phyloP scores from a whole-genome alignment of 2,888 invertebrate genomes.

The Nomada lathburiana region DNA sequence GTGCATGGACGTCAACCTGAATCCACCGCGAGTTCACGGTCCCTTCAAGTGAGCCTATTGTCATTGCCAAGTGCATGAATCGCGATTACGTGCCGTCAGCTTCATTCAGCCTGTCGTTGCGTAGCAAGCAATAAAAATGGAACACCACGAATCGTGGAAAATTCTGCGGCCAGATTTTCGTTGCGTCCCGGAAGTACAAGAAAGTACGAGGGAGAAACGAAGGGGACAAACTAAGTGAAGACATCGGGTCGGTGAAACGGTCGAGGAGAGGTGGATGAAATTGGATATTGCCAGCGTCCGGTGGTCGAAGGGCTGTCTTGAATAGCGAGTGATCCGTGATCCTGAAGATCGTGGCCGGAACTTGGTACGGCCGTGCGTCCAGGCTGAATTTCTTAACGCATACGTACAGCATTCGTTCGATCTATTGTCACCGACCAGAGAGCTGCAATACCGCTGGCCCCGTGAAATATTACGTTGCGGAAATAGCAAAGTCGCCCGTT shows the following conservation, averaged over 20 bases:
- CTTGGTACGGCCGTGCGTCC: neutral
- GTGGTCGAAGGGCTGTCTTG: slow-evolving; percentile 6
- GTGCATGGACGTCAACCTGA: slow-evolving; percentile 28
- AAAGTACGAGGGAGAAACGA: neutral
- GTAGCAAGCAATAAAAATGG: slow-evolving; percentile 35
- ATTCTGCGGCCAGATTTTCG: slow-evolving; percentile 1
- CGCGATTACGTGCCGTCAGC: too few relatives aligned
- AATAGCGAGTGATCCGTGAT: slow-evolving; percentile 43
- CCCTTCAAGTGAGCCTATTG: slow-evolving; percentile 23
- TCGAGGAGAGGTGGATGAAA: neutral
- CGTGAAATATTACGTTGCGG: slow-evolving; percentile 28
- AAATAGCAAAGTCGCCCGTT: neutral
- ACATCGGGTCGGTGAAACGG: neutral
- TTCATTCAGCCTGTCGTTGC: neutral
- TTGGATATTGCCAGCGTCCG: slow-evolving; percentile 26
- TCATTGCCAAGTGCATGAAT: neutral
- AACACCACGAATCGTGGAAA: slow-evolving; percentile 16
- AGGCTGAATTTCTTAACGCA: slow-evolving; percentile 22
- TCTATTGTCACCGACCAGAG: slow-evolving; percentile 25
- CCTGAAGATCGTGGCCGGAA: slow-evolving; percentile 13
- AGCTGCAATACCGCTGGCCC: slow-evolving; percentile 5
- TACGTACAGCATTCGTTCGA: slow-evolving; percentile 10
- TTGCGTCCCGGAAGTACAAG: neutral
- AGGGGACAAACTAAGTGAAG: neutral
- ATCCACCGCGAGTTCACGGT: slow-evolving; percentile 13